These are phyloP conservation scores for Lasioglossum figueresi DNA, from an alignment of 2,888 invertebrate genomes.

Conservation along the genomic window DNA sequence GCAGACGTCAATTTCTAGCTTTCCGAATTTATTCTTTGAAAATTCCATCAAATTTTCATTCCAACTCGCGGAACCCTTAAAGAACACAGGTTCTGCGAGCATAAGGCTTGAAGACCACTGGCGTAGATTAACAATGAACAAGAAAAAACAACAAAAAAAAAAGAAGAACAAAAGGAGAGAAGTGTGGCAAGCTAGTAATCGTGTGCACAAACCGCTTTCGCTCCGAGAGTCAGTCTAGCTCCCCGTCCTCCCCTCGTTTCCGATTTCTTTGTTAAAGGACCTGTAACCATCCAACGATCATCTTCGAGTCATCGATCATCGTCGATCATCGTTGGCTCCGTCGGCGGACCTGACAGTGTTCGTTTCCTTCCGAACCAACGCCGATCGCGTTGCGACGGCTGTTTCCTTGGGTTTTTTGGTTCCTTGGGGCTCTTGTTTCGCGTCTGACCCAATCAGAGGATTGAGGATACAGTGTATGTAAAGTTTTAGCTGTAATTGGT, in stretches of 20 bases:
- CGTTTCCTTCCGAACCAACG: neutral
- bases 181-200: constrained; percentile 51
- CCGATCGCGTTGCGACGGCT: neutral
- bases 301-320: neutral
- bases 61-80: neutral
- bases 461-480: neutral
- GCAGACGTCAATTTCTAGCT: neutral
- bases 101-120: neutral
- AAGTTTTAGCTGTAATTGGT: neutral
- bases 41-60: neutral
- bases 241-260: neutral
- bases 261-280: neutral
- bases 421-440: neutral
- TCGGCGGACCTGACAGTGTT: neutral
- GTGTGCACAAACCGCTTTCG: constrained; percentile 56
- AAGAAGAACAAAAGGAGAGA: neutral
- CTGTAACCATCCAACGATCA: neutral
- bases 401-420: neutral
- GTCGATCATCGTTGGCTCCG: neutral
- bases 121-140: constrained; percentile 8
- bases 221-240: constrained; percentile 24
- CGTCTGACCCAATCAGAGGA: neutral
- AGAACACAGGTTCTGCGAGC: neutral
- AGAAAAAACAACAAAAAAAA: constrained; percentile 5
- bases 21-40: neutral